Evolutionary conservation across 2,888 invertebrate species (phyloP).

Genomic region (Platypus cylindrus): DNA sequence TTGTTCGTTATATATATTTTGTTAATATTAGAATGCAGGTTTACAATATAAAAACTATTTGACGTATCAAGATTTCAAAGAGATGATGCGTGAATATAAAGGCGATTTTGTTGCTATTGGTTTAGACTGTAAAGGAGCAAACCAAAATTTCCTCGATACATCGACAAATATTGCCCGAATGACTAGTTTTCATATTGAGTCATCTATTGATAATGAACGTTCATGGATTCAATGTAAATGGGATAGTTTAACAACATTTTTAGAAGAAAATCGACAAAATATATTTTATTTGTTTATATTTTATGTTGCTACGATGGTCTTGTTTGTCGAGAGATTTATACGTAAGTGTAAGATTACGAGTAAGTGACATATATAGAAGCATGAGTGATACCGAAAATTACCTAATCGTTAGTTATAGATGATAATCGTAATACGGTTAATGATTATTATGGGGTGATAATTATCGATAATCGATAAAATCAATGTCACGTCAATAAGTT

Average conservation of each 20-base stretch:
- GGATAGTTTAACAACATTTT: slow-evolving; percentile 78
- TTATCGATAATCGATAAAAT: too few species aligned
- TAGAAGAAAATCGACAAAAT: slow-evolving; percentile 92
- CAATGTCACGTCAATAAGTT: too few species aligned
- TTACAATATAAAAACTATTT: slow-evolving; percentile 80
- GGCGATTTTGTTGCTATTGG: slow-evolving; percentile 92
- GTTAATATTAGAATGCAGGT: slow-evolving; percentile 82
- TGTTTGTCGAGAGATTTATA: slow-evolving; percentile 92
- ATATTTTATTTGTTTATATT: slow-evolving; percentile 91
- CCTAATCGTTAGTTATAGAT: too few species aligned
- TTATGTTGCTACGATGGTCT: slow-evolving; percentile 82
- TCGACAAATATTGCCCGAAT: slow-evolving; percentile 90
- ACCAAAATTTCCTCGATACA: slow-evolving; percentile 88
- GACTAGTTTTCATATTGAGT: slow-evolving; percentile 88
- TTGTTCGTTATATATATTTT: too few species aligned
- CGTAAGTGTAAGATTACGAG: too few species aligned
- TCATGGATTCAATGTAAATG: slow-evolving; percentile 66
- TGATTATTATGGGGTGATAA: too few species aligned
- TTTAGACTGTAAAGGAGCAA: slow-evolving; percentile 87
- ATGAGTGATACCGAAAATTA: too few species aligned
- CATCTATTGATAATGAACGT: slow-evolving; percentile 54
- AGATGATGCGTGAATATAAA: slow-evolving; percentile 95
- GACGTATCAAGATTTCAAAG: slow-evolving; percentile 82
- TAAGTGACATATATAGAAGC: too few species aligned
- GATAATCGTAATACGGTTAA: too few species aligned